These are phyloP conservation scores for Sthenelais limicola DNA, from an alignment of 2,888 invertebrate species.

Conservation along the genomic window DNA sequence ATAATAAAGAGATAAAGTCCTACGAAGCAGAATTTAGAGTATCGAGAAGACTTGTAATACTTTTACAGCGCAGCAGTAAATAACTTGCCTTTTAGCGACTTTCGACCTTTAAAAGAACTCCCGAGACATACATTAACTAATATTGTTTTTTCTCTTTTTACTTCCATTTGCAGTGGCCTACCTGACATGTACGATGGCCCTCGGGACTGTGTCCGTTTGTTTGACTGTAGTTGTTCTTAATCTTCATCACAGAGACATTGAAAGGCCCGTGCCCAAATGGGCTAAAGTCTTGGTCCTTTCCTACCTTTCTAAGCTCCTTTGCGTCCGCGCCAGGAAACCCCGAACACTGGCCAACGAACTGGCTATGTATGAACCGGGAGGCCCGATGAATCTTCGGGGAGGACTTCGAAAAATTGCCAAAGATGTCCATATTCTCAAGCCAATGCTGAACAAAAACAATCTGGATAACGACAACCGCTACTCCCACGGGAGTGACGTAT, in stretches of 20 bases:
- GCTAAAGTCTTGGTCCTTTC: constrained; percentile 47
- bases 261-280: constrained; percentile 51
- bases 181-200: constrained; percentile 55
- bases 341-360: constrained; percentile 41
- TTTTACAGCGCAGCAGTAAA: background rate
- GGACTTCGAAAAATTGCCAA: constrained; percentile 48
- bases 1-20: too few species aligned
- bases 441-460: constrained; percentile 43
- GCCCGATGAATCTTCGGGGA: constrained; percentile 40
- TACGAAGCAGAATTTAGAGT: too few species aligned
- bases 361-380: constrained; percentile 30
- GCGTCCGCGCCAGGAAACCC: constrained; percentile 49
- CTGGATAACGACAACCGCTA: constrained; percentile 26
- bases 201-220: constrained; percentile 53
- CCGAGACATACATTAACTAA: background rate
- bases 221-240: constrained; percentile 54
- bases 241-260: constrained; percentile 51
- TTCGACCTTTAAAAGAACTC: background rate
- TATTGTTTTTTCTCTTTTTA: background rate
- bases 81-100: background rate
- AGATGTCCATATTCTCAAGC: constrained; percentile 47
- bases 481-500: constrained; percentile 38
- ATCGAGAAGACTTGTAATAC: too few species aligned
- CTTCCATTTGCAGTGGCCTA: constrained; percentile 50
- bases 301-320: constrained; percentile 50